phyloP scores from a whole-genome alignment of 92 coral and sea anemone genomes.

The Epizoanthus fatuus region DNA sequence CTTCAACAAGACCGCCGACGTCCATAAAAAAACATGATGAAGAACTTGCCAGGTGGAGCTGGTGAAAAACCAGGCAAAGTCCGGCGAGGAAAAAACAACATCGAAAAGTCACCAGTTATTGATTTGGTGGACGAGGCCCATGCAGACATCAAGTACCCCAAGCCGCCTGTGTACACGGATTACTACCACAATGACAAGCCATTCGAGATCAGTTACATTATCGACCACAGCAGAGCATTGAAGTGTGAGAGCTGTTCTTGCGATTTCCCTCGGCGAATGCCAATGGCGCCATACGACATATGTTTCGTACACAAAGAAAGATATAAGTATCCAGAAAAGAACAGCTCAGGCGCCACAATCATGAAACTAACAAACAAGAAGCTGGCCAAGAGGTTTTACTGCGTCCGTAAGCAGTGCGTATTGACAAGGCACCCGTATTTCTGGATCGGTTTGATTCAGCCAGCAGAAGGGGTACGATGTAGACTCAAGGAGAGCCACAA shows the following conservation, averaged over 20 bases:
- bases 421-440: too few species aligned
- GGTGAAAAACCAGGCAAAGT: conserved; percentile 53
- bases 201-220: conserved; percentile 47
- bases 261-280: conserved; percentile 42
- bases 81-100: conserved; percentile 58
- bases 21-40: conserved; percentile 24
- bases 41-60: conserved; percentile 33
- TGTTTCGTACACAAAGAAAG: not conserved
- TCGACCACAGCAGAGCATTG: conserved; percentile 7
- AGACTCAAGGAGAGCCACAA: too few species aligned
- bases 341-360: not conserved
- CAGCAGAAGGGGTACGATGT: too few species aligned
- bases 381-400: too few species aligned
- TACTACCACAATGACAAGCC: conserved; percentile 45
- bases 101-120: conserved; percentile 38
- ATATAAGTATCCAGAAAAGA: conserved; percentile 56
- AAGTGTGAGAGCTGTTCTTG: conserved; percentile 52
- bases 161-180: conserved; percentile 38
- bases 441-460: too few species aligned
- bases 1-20: conserved; percentile 28
- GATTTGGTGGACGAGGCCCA: conserved; percentile 18
- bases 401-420: too few species aligned
- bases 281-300: conserved; percentile 55
- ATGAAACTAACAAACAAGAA: too few species aligned
- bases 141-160: conserved; percentile 44